A percentile compares a stretch with the other conserved stretches of the same genome.
Conservation (phyloP, 1,140 invertebrate genomes). For the Trichonephila inaurata region DNA sequence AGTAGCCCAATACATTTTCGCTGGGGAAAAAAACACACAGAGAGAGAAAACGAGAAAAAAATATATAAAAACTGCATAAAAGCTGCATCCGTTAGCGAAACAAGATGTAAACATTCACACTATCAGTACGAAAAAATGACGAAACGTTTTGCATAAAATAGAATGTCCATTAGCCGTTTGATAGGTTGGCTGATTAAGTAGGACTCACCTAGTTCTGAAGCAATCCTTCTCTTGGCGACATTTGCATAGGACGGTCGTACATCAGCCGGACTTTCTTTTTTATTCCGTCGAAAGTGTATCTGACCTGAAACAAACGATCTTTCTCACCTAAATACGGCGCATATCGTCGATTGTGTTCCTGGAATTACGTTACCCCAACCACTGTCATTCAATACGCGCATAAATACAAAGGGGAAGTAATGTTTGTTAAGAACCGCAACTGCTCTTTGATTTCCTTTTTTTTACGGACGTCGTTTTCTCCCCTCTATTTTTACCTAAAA, state of each 20-base stretch:
- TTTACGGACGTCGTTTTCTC: too few species aligned
- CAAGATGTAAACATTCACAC: neutral
- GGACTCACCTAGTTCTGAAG: neutral
- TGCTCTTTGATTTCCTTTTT: neutral
- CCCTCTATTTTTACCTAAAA: too few species aligned
- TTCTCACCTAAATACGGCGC: neutral
- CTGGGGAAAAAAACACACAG: neutral
- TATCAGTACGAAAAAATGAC: neutral
- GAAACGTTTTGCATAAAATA: slow-evolving; percentile 9
- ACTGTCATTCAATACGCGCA: neutral
- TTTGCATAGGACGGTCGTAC: neutral
- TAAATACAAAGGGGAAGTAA: neutral
- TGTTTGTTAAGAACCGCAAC: neutral
- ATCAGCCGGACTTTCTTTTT: neutral
- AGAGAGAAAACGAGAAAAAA: neutral
- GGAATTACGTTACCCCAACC: neutral
- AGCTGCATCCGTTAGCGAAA: neutral
- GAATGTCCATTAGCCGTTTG: too few species aligned
- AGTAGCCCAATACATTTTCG: neutral
- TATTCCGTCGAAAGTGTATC: neutral
- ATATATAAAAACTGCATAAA: neutral
- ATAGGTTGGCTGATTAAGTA: slow-evolving; percentile 5
- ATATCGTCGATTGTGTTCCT: neutral
- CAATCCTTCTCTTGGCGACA: neutral
- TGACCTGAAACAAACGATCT: slow-evolving; percentile 10